Base-by-base conservation (phyloP, 2,113 vertebrate species). In the Rhinoptilus africanus region DNA sequence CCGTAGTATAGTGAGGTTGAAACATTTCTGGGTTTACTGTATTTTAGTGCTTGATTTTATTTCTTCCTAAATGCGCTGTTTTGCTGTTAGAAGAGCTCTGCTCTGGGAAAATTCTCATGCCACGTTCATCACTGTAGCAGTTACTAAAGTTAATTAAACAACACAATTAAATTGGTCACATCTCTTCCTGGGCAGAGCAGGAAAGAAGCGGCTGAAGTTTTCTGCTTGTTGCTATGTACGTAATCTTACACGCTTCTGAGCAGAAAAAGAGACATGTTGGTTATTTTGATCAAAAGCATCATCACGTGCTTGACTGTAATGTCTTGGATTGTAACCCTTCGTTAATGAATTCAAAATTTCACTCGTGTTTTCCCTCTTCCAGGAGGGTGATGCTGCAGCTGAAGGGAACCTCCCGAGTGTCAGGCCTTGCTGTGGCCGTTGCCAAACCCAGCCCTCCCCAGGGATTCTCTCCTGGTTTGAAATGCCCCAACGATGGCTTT, bases 401-500 rank as follows among this genome's bases (percentile, higher is more conserved):
- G 95, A 99, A 99, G 95, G 98, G 85, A 68, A 97, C 94, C 37
- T 96, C 88, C 6, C 96, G 99, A 27, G 98, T 99, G 54, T 98
- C 99, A 0, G 99, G 99, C 19, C 98, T 99, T 10, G 99, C 98
- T 0, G 99, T 99, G 67, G 96, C 99, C 26, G 16, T 97, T 18
- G 96, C 98, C 39, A 98, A 97, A 54, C 91, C 98, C 2, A 97
- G 85, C 35, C 98, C 98, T 3, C 3, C 75, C 1, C 32, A 85
- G 2, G 98, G 98, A 4, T 99, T 99, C 94, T 99, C 99, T 24
- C 98, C 99, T 0, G 99, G 99, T 53, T 94, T 98, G 39, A 91
- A 97, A 13, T 99, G 99, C 77, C 99, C 99, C 96, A 99, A 99
- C 5, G 99, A 99, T 86, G 98, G 98, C 2, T 98, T 98, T 71